Base-by-base conservation (phyloP, 2,888 invertebrate genomes). In the Tenthredo amoena region DNA sequence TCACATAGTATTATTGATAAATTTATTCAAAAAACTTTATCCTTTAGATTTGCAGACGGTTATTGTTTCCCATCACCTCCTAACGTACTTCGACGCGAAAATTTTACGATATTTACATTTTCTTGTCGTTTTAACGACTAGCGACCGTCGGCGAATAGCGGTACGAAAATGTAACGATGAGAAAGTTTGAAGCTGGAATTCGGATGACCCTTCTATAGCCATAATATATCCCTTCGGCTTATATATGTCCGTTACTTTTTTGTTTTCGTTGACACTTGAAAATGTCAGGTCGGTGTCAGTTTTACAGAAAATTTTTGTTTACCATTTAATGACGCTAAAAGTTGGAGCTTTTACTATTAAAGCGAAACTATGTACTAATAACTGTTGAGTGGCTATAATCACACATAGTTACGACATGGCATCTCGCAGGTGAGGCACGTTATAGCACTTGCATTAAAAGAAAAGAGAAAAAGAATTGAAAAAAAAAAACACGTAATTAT, bases 381-480 rank as follows among this genome's bases (percentile, higher is more conserved):
- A 91, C 89, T 90, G 89, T 88, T 89, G 88, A 88, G 87, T 89
- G 88, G 89, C 89, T 74, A 74, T 10, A 43, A 74, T 87, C 89
- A 90, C 88, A 88, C 89, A 90, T 88, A 88, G 89, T 89, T 89
- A 88, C 92, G 91, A 91, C 89, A 93, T 93, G 93, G 93, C 93
- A 93, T 93, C 93, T 87, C 93, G 93, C 91, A 93, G 93, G 93
- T 93, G 89, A 93, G 93, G 88, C 89, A 89, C 87, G 87, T 89
- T 90, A 91, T 88, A 34, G 71, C 88, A 87, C 87, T 87, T 88
- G 86, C 87, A 85, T 88, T 87, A 88, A 88, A 87, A 89, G 87
- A 85, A 50, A 68, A 74, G 62, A 74, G 85, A 86, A 85, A 58
- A 79, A 81, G 50, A 55, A 85, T 87, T 87, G 88, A 87, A 87